Evolutionary conservation across 2,888 invertebrate genomes (phyloP).

Genomic region (Ligdia adustata): DNA sequence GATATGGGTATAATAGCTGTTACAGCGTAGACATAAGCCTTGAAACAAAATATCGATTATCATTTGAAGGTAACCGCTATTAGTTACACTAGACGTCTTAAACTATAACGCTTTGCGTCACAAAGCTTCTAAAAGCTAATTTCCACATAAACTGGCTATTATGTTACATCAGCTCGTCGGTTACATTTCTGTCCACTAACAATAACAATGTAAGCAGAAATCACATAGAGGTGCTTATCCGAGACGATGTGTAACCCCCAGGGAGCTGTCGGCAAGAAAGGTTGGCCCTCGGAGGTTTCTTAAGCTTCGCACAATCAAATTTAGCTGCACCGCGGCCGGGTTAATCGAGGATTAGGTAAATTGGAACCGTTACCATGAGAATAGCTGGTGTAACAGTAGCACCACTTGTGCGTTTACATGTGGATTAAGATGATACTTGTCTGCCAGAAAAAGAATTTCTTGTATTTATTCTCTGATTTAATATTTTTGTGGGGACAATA

Average conservation of each 20-base stretch:
- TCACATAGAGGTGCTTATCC: slow-evolving; percentile 8
- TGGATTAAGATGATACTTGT: too few species aligned
- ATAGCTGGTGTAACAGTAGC: not conserved
- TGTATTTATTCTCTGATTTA: too few species aligned
- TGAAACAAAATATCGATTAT: not conserved
- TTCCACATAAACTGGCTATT: slow-evolving; percentile 6
- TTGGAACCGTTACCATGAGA: slow-evolving; percentile 30
- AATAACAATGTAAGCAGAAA: slow-evolving; percentile 23
- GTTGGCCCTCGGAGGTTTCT: slow-evolving; percentile 52
- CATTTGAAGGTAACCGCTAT: not conserved
- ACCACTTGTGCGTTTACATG: too few species aligned
- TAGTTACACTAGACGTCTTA: not conserved
- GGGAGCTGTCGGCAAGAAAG: slow-evolving; percentile 58
- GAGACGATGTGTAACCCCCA: slow-evolving; percentile 41
- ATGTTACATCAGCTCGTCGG: slow-evolving; percentile 3
- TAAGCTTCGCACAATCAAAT: slow-evolving; percentile 60
- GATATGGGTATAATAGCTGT: too few species aligned
- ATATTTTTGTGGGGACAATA: too few species aligned
- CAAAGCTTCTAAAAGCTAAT: slow-evolving; percentile 5
- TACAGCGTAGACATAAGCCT: too few species aligned
- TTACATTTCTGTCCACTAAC: slow-evolving; percentile 26
- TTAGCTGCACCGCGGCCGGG: slow-evolving; percentile 56
- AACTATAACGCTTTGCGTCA: not conserved
- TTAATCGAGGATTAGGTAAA: slow-evolving; percentile 60
- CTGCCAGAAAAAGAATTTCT: too few species aligned